Evolutionary conservation across 2,113 vertebrate species (phyloP).

Genomic region (Chaetodon trifascialis): DNA sequence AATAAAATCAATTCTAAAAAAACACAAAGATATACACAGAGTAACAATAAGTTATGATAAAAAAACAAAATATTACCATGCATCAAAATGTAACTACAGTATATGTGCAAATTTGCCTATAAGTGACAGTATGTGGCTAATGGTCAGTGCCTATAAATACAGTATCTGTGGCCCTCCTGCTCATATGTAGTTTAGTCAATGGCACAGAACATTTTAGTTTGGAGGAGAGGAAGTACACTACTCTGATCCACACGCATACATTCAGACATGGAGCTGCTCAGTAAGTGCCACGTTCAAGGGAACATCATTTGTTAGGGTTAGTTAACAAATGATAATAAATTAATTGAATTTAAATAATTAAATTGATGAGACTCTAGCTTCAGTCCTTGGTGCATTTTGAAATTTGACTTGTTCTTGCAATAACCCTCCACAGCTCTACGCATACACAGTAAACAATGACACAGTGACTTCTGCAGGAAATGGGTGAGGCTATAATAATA

Average conservation of each 20-base stretch:
- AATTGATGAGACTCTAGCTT: background rate
- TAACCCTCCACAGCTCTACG: background rate
- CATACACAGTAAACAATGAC: background rate
- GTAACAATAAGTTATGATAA: conserved; percentile 40
- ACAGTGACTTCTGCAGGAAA: background rate
- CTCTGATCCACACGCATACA: background rate
- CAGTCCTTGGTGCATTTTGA: background rate
- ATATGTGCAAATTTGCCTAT: conserved; percentile 62
- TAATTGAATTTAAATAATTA: background rate
- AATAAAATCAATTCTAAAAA: conserved; percentile 22
- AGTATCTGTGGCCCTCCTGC: background rate
- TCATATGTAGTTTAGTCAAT: conserved; percentile 15
- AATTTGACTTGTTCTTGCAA: background rate
- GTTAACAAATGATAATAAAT: too few species aligned
- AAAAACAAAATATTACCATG: conserved; percentile 32
- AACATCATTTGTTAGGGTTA: background rate
- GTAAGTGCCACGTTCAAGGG: background rate
- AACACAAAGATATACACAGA: conserved; percentile 25
- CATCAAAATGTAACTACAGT: background rate
- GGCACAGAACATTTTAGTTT: conserved; percentile 6
- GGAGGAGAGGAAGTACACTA: background rate
- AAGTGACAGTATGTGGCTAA: conserved; percentile 17
- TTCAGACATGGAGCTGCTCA: conserved; percentile 5
- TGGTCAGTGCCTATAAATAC: conserved; percentile 11
- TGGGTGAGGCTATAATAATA: background rate